Base-by-base conservation (phyloP, 2,888 invertebrate genomes). In the Agonopterix heracliana region DNA sequence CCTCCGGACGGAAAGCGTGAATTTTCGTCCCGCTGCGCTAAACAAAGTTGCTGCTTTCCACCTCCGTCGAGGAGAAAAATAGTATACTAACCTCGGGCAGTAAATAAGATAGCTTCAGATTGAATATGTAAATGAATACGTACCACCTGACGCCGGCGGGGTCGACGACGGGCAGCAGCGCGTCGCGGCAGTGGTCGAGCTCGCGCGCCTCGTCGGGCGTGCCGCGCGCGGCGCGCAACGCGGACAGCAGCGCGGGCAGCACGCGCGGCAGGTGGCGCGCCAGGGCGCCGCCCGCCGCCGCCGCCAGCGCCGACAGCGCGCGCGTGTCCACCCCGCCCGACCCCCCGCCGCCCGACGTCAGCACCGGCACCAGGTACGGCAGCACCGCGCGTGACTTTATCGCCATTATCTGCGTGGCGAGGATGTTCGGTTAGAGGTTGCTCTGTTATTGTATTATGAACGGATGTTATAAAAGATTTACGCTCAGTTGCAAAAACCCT, bases 341-440 rank as follows among this genome's bases (percentile, higher is more conserved):
- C 57, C 62, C 49, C 17, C 17, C 17, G 53, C 70, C 64, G 52
- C 64, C 55, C 49, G 45, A 47, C 41, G 48, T 50, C 60, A 68
- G 59, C 54, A 74, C 73, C 3, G 99, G 99, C 54, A 99, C 95
- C 54, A 99, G 91, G 83, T 98, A 98, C 0, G 99, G 99, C 60
- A 99, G 88, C 49, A 99, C 98, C 0, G 97, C 98, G 61, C 96
- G 91, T 0, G 98, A 97, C 86, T 98, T 99, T 51, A 98, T 96
- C 10, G 96, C 94, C 97, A 99, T 98, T 41, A 99, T 96, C 83
- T 84, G 53, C 9, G 11, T 1, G 26, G 5, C 5, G 17, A 17
- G 2, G 17, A 3, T 17, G 17, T 3, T 17, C 3, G 14, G 14
- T 14, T 14, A 14, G 14, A 14, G n/a, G n/a, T n/a, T n/a, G n/a